Base-by-base conservation (phyloP, 2,797 vertebrate species). In the Pseudotriccus pelzelni region DNA sequence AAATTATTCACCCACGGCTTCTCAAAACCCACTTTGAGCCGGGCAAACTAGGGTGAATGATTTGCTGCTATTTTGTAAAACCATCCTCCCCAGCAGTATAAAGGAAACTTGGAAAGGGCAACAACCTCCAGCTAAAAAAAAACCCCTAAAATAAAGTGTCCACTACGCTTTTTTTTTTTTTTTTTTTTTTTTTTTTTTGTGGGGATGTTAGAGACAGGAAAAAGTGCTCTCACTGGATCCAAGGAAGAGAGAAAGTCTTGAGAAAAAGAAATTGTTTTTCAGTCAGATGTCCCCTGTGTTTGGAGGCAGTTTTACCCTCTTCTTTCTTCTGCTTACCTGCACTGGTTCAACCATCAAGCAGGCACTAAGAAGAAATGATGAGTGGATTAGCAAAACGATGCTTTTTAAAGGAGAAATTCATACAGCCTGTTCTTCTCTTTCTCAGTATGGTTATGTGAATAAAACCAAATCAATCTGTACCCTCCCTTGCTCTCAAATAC, bases 321-420 rank as follows among this genome's bases (percentile, higher is more conserved):
- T 23, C 25, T 67, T 49, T 74, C 56, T 88, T 89, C 44, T 74
- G 72, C 28, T 90, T 62, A 94, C 56, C 62, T 58, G 67, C 43
- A 82, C 43, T n/a, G 87, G 23, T 72, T 80, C 44, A 81, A 87
- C 73, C n/a, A 70, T 60, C 28, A 62, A 2, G 10, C 28, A 94
- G 53, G 63, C 39, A 62, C 64, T 73, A 80, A 83, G 32, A 41
- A 95, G 93, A 93, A 70, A 49, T 76, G 59, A 44, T 34, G 72
- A 96, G 58, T 69, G 49, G 56, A 59, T 84, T 88, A 89, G 64
- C 22, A 91, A 86, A 75, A 28, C 89, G 52, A 43, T 68, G 52
- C 27, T 95, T 96, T 93, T 64, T 83, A 76, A 68, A n/a, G 0
- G 53, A 55, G 27, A 95, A 55, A 4, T 68, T 89, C 43, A 64